These are phyloP conservation scores for Resseliella maxima DNA, from an alignment of 2,888 invertebrate species.

Conservation along the genomic window DNA sequence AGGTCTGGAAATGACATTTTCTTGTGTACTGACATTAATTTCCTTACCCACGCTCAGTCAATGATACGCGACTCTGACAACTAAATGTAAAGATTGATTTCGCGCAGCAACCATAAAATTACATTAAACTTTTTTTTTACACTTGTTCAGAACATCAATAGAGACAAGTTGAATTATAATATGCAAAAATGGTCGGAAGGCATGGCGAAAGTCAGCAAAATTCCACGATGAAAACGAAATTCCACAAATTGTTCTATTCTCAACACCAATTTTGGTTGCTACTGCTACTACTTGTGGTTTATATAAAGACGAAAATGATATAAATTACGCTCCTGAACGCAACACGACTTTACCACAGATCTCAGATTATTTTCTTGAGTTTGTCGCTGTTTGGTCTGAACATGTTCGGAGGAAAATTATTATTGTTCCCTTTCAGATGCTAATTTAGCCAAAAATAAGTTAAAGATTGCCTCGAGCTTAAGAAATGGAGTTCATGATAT, in stretches of 20 bases:
- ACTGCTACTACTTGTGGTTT: background rate
- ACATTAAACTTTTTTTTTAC: conserved; percentile 13
- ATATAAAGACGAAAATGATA: background rate
- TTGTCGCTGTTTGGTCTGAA: background rate
- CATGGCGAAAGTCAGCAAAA: background rate
- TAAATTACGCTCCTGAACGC: background rate
- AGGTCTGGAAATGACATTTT: conserved; percentile 13
- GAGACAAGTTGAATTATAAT: conserved; percentile 6
- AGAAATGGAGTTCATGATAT: background rate
- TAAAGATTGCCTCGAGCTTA: conserved; percentile 4
- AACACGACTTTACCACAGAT: background rate
- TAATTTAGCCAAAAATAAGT: conserved; percentile 10
- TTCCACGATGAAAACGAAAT: background rate
- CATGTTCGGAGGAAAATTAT: background rate
- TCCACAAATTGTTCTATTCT: background rate
- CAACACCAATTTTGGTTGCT: background rate
- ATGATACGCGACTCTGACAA: background rate
- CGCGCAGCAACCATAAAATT: conserved; percentile 36
- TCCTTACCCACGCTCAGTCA: background rate
- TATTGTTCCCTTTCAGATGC: conserved; percentile 43
- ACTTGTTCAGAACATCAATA: background rate
- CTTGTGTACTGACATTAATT: background rate
- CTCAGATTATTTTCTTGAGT: background rate
- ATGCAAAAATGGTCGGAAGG: conserved; percentile 1
- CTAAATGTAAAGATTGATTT: background rate